phyloP scores from a whole-genome alignment of 2,888 invertebrate genomes.

The Aelia acuminata region DNA sequence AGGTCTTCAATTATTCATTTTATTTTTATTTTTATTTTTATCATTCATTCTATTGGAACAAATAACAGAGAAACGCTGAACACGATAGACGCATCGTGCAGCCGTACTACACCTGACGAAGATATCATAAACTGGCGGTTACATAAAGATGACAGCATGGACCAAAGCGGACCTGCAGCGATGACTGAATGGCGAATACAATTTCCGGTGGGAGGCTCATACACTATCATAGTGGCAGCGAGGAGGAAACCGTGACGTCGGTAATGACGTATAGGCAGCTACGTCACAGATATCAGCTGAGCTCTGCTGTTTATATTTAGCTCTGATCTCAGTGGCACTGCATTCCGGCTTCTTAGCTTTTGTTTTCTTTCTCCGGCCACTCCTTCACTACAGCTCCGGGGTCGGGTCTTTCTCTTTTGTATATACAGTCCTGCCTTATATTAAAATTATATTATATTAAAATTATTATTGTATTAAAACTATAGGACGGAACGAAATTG shows the following conservation, averaged over 20 bases:
- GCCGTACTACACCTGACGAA: not conserved
- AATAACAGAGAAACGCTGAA: too few relatives aligned
- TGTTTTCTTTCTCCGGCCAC: slow-evolving; percentile 35
- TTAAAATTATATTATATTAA: too few relatives aligned
- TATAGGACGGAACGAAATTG: too few relatives aligned
- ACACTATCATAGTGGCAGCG: not conserved
- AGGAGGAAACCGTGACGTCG: not conserved
- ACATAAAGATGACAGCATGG: not conserved
- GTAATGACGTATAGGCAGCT: not conserved
- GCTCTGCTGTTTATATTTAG: not conserved
- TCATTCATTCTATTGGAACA: too few relatives aligned
- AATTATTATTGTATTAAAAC: too few relatives aligned
- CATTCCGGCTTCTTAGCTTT: not conserved
- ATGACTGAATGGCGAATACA: not conserved
- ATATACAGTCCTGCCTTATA: too few relatives aligned
- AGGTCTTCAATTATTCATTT: too few relatives aligned
- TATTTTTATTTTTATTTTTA: too few relatives aligned
- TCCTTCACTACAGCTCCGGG: not conserved
- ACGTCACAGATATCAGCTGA: slow-evolving; percentile 34
- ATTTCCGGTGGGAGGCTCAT: not conserved
- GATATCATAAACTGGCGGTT: not conserved
- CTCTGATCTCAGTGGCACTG: slow-evolving; percentile 45
- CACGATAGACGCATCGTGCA: not conserved
- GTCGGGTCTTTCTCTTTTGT: not conserved
- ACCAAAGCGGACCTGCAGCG: not conserved